Conservation (phyloP, 2,888 invertebrate genomes). For the Cartodere bifasciata region DNA sequence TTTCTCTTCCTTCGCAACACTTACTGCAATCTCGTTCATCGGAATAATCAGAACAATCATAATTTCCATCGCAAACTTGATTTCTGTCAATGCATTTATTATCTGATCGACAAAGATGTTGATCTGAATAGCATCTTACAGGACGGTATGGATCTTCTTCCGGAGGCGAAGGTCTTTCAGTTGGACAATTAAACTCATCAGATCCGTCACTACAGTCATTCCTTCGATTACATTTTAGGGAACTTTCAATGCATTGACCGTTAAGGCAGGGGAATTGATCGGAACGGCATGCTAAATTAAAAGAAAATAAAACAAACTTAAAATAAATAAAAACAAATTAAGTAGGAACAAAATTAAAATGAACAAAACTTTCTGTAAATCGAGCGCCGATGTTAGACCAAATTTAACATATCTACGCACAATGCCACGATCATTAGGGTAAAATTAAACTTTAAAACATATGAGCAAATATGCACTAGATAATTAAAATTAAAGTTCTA, state of each 20-base stretch:
- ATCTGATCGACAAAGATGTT: no score
- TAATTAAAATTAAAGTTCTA: no score
- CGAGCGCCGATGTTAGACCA: no score
- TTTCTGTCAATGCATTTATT: conserved; percentile 47
- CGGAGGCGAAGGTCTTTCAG: conserved; percentile 30
- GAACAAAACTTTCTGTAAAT: no score
- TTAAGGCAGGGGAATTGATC: conserved; percentile 57
- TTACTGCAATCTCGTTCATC: conserved; percentile 41
- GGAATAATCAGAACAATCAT: conserved; percentile 50
- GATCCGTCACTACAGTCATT: conserved; percentile 43
- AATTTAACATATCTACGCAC: no score
- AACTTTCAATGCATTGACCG: conserved; percentile 44
- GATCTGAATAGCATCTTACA: no score
- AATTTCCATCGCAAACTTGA: conserved; percentile 45
- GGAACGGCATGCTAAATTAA: conserved; percentile 44
- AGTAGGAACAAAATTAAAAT: no score
- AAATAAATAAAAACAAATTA: conserved; percentile 8
- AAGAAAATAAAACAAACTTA: conserved; percentile 14
- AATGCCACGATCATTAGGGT: no score
- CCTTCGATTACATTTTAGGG: conserved; percentile 33
- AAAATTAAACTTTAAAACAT: no score
- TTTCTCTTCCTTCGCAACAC: no score
- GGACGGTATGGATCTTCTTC: conserved; percentile 18
- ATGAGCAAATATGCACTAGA: no score
- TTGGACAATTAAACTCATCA: conserved; percentile 43